Percentiles rank a stretch among this genome's conserved stretches.
Evolutionary conservation across 2,113 vertebrate genomes (phyloP).

Genomic region (Pomatostomus ruficeps): DNA sequence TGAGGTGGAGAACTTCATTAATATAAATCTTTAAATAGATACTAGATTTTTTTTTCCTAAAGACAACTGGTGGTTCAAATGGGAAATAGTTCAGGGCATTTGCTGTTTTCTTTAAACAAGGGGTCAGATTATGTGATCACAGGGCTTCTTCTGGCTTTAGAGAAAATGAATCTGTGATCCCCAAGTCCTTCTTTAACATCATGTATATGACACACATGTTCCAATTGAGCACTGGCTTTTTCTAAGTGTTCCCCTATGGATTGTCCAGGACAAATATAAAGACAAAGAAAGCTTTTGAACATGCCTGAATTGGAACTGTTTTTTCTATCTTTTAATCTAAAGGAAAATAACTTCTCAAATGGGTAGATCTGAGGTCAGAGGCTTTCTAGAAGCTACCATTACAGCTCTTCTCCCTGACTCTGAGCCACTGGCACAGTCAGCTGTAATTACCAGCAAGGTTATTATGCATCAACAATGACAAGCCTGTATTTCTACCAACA

Average conservation of each 20-base stretch:
- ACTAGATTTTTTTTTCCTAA: neutral
- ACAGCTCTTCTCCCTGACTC: neutral
- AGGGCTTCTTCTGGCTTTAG: neutral
- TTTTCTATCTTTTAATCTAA: constrained; percentile 10
- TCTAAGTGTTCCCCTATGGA: neutral
- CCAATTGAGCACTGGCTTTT: neutral
- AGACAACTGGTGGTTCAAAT: neutral
- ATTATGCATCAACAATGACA: constrained; percentile 9
- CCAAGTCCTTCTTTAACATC: neutral
- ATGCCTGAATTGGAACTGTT: neutral
- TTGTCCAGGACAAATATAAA: constrained; percentile 15
- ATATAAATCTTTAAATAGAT: neutral
- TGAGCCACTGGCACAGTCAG: neutral
- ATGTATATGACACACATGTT: neutral
- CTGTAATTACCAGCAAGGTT: constrained; percentile 12
- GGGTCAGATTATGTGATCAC: neutral
- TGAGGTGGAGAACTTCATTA: neutral
- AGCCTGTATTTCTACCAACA: neutral
- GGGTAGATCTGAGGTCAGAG: neutral
- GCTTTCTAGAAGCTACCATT: neutral
- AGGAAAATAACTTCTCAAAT: constrained; percentile 14
- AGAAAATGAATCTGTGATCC: neutral
- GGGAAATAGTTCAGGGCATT: neutral
- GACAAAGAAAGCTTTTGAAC: neutral
- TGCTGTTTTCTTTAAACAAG: neutral